Evolutionary conservation across 1,140 invertebrate genomes (phyloP), one percentile per base, ranked within the genome.

Genomic region (Bombyx mori): DNA sequence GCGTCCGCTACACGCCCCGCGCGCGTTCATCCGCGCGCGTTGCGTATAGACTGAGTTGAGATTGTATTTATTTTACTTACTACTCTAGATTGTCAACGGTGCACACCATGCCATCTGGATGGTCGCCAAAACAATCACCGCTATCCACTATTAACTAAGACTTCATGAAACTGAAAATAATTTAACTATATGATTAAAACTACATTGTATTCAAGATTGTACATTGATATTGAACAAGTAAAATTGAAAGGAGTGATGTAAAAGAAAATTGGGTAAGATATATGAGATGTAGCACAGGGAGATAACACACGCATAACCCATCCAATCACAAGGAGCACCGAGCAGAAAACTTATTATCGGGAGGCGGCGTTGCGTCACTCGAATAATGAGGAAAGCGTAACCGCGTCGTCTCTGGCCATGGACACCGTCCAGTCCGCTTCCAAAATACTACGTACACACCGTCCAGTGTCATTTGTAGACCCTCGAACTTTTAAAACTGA

Each of bases 401-500:
- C 12, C 56, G 53, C 47, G 45, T 54, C 48, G 46, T 10, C 46
- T 53, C 12, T 50, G 45, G 35, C 22, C 58, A 9, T 8, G 22
- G 44, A 44, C 52, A 22, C 1, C 10, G 22, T 35, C 50, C n/a
- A 35, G 22, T 51, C 50, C 26, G 42, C 50, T 51, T 3, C 7
- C 6, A 8, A 35, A 35, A 51, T 51, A 51, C 22, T n/a, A 51
- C 1, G 3, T 51, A 35, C 7, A 51, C 4, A 35, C 26, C 26
- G 26, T 35, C 26, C 26, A 35, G 26, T 3, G 26, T 35, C 26
- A 35, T 35, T 35, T 35, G 26, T 56, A 61, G 65, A 68, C 79
- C 80, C 81, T 77, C 77, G 72, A 76, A 77, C 76, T 77, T 84
- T 78, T 84, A 82, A 77, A 85, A 82, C 78, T 84, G 78, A 79